These are phyloP conservation scores for Meda fulgida DNA, from an alignment of 2,797 vertebrate species.

Conservation along the genomic window DNA sequence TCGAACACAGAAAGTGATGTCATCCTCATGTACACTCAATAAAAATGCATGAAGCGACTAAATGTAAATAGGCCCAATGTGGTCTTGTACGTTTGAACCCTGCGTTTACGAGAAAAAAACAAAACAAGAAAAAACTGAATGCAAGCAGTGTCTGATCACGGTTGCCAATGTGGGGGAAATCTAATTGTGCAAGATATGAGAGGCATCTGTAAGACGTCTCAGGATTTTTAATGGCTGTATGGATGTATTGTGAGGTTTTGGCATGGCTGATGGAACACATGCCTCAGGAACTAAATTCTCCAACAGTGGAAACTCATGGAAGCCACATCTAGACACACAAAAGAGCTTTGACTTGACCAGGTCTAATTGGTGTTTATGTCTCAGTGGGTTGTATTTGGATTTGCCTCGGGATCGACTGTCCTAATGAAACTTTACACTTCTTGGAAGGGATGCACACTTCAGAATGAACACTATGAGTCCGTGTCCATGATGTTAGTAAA, in stretches of 20 bases:
- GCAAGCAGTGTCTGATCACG: constrained; percentile 24
- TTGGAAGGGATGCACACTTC: not conserved
- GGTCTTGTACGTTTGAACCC: not conserved
- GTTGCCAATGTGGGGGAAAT: constrained; percentile 20
- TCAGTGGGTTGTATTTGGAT: constrained; percentile 1
- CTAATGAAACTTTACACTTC: not conserved
- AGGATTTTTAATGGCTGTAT: constrained; percentile 17
- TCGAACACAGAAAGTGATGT: constrained; percentile 5
- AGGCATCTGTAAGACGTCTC: constrained; percentile 28
- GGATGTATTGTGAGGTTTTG: constrained; percentile 43
- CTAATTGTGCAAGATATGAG: constrained; percentile 26
- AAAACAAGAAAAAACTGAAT: not conserved
- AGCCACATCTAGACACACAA: constrained; percentile 13
- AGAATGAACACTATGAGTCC: not conserved
- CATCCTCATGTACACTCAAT: not conserved
- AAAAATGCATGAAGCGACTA: not conserved
- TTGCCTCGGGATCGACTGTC: not conserved
- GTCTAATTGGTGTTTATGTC: not conserved
- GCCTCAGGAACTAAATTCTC: constrained; percentile 11
- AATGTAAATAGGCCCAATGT: not conserved
- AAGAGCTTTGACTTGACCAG: not conserved
- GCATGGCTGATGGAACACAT: constrained; percentile 16
- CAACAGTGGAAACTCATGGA: constrained; percentile 1
- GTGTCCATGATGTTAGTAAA: not conserved
- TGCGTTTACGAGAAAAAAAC: not conserved